phyloP scores from a whole-genome alignment of 2,113 vertebrate genomes.

The Dendropsophus ebraccatus region DNA sequence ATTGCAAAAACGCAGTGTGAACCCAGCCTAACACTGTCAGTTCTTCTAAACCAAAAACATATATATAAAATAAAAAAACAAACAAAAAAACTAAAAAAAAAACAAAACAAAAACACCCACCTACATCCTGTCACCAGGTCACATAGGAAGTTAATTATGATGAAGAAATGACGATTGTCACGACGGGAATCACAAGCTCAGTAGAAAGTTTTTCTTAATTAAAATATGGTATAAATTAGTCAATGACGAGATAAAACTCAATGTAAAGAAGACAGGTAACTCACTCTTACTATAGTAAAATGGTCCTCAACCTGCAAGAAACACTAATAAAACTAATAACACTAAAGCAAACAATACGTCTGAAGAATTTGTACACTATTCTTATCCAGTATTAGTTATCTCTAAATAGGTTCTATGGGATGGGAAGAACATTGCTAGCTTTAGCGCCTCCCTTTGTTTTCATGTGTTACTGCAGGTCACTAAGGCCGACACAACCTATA shows the following conservation, averaged over 20 bases:
- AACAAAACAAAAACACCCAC: not conserved
- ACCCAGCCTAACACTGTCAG: slow-evolving; percentile 5
- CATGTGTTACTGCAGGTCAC: not conserved
- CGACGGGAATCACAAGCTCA: too few species aligned
- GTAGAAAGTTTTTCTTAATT: too few species aligned
- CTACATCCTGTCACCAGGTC: not conserved
- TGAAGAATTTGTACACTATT: not conserved
- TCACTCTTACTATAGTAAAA: too few species aligned
- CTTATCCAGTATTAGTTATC: not conserved
- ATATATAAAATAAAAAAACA: not conserved
- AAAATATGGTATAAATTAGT: too few species aligned
- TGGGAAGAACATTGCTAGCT: not conserved
- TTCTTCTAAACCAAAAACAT: not conserved
- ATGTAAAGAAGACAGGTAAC: too few species aligned
- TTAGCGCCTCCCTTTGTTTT: not conserved
- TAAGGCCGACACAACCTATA: not conserved
- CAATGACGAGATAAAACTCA: too few species aligned
- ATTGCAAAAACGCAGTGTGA: too few species aligned
- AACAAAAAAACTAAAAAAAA: slow-evolving; percentile 9
- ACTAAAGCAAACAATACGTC: not conserved
- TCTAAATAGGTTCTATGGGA: not conserved
- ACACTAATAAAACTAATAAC: not conserved
- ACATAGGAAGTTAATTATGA: not conserved
- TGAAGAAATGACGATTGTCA: not conserved
- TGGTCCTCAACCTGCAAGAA: too few species aligned